A percentile compares a stretch with the other conserved stretches of the same genome.
Evolutionary conservation across 2,113 vertebrate species (phyloP).

Genomic region (Macrotus californicus): DNA sequence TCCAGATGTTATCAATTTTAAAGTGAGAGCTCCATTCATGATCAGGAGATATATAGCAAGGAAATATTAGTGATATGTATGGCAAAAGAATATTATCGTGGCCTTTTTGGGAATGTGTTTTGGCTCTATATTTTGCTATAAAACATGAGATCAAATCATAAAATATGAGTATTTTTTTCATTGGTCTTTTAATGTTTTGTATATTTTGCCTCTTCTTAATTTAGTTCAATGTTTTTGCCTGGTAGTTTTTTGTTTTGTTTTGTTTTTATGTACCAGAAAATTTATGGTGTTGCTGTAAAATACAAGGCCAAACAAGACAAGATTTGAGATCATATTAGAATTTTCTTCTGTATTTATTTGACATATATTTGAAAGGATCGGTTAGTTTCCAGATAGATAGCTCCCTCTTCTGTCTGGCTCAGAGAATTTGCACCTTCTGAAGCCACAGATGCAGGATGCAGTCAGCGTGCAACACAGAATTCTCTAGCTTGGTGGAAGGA

Average conservation of each 20-base stretch:
- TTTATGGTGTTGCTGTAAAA: conserved; percentile 44
- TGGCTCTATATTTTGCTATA: conserved; percentile 9
- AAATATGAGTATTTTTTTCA: neutral
- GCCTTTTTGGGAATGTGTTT: neutral
- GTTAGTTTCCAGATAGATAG: conserved; percentile 73
- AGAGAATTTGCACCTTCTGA: conserved; percentile 58
- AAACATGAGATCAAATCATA: conserved; percentile 5
- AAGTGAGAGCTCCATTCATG: conserved; percentile 54
- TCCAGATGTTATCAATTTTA: conserved; percentile 79
- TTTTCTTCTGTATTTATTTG: conserved; percentile 27
- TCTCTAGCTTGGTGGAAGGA: neutral
- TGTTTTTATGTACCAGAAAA: conserved; percentile 37
- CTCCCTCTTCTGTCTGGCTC: conserved; percentile 82
- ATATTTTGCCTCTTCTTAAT: conserved; percentile 46
- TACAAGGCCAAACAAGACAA: conserved; percentile 31
- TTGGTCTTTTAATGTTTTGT: conserved; percentile 28
- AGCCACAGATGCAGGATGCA: neutral
- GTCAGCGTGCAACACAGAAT: neutral
- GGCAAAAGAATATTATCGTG: neutral
- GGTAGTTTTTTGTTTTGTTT: conserved; percentile 33
- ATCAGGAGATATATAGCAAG: conserved; percentile 50
- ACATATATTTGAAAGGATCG: conserved; percentile 17
- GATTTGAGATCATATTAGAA: neutral
- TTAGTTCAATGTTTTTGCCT: conserved; percentile 3
- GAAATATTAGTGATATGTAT: neutral